phyloP scores from a whole-genome alignment of 2,888 invertebrate genomes.

The Amphipoea lucens region DNA sequence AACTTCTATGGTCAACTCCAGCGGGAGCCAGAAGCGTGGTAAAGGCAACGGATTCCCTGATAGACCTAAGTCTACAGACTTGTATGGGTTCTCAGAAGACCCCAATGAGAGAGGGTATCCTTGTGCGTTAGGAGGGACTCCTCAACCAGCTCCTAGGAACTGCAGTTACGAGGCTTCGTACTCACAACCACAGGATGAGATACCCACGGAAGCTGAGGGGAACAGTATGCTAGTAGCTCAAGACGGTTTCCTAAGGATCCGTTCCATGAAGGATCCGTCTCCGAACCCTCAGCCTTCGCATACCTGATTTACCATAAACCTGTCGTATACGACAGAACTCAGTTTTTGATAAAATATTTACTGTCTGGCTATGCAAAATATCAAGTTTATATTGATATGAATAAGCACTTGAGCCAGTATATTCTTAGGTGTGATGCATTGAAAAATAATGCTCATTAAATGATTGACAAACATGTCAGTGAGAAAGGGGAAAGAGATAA shows the following conservation, averaged over 20 bases:
- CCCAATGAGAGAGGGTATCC: conserved; percentile 85
- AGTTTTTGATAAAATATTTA: conserved; percentile 80
- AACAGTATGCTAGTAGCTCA: conserved; percentile 96
- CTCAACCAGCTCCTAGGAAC: conserved; percentile 88
- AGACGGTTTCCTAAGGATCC: conserved; percentile 96
- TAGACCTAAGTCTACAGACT: conserved; percentile 91
- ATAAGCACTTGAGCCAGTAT: conserved; percentile 51
- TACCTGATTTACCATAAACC: conserved; percentile 87
- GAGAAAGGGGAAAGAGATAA: conserved; percentile 22
- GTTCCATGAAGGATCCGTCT: conserved; percentile 91
- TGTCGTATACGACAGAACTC: conserved; percentile 84
- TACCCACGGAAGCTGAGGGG: conserved; percentile 87
- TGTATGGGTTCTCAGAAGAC: conserved; percentile 90
- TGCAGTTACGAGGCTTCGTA: conserved; percentile 89
- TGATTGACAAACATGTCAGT: conserved; percentile 26
- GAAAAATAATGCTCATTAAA: conserved; percentile 26
- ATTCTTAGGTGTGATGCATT: conserved; percentile 47
- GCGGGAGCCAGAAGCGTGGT: conserved; percentile 88
- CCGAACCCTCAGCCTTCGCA: conserved; percentile 78
- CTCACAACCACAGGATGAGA: conserved; percentile 90
- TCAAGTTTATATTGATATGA: conserved; percentile 58
- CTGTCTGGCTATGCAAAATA: conserved; percentile 55
- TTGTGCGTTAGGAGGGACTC: conserved; percentile 83
- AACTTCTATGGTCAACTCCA: conserved; percentile 85
- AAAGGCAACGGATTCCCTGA: conserved; percentile 91